These are phyloP conservation scores for Phoxinus phoxinus DNA, from an alignment of 2,113 vertebrate genomes.

Conservation along the genomic window DNA sequence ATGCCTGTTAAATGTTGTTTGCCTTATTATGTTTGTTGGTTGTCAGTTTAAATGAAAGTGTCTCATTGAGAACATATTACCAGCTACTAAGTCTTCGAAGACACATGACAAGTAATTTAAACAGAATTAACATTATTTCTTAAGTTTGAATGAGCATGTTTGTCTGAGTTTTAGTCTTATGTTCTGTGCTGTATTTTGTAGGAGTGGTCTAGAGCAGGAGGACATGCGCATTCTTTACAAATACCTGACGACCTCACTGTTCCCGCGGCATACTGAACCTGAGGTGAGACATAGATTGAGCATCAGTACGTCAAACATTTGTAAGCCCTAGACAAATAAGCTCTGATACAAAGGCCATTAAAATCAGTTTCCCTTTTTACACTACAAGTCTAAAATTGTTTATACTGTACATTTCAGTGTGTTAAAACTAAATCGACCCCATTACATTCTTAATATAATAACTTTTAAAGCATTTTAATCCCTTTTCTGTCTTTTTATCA, in stretches of 20 bases:
- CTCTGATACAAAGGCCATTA: not conserved
- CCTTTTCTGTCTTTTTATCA: not conserved
- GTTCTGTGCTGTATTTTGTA: constrained; percentile 58
- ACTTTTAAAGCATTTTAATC: not conserved
- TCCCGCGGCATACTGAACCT: constrained; percentile 93
- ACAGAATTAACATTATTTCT: not conserved
- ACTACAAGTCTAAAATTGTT: not conserved
- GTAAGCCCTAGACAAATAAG: not conserved
- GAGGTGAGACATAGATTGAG: constrained; percentile 79
- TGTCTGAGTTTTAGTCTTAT: not conserved
- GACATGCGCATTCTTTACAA: constrained; percentile 98
- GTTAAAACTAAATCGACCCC: not conserved
- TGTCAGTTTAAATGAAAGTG: not conserved
- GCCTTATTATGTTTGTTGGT: not conserved
- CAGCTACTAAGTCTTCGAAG: too few relatives aligned
- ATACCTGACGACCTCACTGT: constrained; percentile 96
- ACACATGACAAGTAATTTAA: not conserved
- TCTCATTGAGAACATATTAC: not conserved
- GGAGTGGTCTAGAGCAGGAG: constrained; percentile 97
- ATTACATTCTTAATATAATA: not conserved
- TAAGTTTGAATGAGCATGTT: not conserved
- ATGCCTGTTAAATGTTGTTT: not conserved
- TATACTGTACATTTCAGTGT: not conserved
- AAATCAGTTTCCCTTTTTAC: not conserved
- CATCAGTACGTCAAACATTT: not conserved